A percentile compares a stretch with the other conserved stretches of the same genome.
phyloP scores from a whole-genome alignment of 2,888 invertebrate species.

The Euzophera pinguis region DNA sequence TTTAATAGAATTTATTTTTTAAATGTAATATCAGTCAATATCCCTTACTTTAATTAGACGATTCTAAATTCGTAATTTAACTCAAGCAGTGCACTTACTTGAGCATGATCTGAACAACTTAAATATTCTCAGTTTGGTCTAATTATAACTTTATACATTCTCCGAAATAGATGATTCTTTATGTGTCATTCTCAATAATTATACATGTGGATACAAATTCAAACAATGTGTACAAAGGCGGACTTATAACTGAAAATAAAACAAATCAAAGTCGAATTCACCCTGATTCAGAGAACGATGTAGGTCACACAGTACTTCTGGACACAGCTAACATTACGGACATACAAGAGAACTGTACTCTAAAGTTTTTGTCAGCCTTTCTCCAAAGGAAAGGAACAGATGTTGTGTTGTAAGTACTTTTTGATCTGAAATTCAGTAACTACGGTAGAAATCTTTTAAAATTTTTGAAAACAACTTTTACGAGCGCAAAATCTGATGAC shows the following conservation, averaged over 20 bases:
- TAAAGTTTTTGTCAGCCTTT: not conserved
- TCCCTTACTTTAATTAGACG: too few relatives aligned
- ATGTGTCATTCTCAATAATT: too few relatives aligned
- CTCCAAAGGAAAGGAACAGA: not conserved
- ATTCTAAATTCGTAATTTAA: too few relatives aligned
- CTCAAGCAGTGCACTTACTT: too few relatives aligned
- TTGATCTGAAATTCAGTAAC: not conserved
- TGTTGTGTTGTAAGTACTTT: not conserved
- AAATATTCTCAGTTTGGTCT: not conserved
- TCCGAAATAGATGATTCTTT: too few relatives aligned
- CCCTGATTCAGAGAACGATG: not conserved
- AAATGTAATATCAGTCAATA: too few relatives aligned
- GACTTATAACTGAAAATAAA: too few relatives aligned
- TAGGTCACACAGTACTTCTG: slow-evolving; percentile 1
- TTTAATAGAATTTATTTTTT: too few relatives aligned
- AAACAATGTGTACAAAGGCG: too few relatives aligned
- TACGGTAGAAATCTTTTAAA: not conserved
- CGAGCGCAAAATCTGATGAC: too few relatives aligned
- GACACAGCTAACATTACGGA: not conserved
- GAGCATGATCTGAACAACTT: too few relatives aligned
- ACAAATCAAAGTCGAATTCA: not conserved
- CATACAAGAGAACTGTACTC: not conserved
- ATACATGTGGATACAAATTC: too few relatives aligned
- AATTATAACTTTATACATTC: not conserved
- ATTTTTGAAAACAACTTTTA: not conserved